Conservation (phyloP, 2,113 vertebrate genomes). For the Oryzias curvinotus region DNA sequence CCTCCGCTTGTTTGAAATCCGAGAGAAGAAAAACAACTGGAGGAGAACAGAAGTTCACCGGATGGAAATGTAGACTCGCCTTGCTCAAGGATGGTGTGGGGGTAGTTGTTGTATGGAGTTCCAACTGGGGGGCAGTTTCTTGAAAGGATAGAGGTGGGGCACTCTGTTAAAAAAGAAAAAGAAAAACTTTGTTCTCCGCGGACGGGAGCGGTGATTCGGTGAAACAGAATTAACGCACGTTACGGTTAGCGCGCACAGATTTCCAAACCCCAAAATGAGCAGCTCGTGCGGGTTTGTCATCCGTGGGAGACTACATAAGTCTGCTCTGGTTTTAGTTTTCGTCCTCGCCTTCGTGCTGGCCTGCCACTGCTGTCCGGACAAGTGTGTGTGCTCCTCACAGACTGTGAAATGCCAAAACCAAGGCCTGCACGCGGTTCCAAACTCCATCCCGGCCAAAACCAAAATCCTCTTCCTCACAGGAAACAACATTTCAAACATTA, state of each 20-base stretch:
- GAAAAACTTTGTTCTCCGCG: constrained; percentile 44
- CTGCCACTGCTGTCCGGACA: constrained; percentile 78
- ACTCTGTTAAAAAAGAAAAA: constrained; percentile 32
- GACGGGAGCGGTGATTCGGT: constrained; percentile 21
- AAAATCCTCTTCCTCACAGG: constrained; percentile 84
- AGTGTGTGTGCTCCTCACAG: constrained; percentile 83
- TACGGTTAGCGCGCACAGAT: constrained; percentile 29
- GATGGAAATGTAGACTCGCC: constrained; percentile 47
- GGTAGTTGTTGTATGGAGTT: constrained; percentile 44
- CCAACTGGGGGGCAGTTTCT: constrained; percentile 25
- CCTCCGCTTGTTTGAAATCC: neutral
- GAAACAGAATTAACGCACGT: constrained; percentile 39
- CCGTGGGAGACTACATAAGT: constrained; percentile 14
- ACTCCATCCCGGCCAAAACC: constrained; percentile 79
- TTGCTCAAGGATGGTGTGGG: constrained; percentile 36
- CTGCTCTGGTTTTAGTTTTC: constrained; percentile 44
- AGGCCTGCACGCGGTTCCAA: constrained; percentile 81
- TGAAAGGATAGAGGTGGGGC: constrained; percentile 28
- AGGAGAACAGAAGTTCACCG: constrained; percentile 38
- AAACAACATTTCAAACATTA: constrained; percentile 77
- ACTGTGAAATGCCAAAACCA: constrained; percentile 87
- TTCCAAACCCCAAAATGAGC: constrained; percentile 47
- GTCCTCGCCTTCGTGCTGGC: constrained; percentile 53
- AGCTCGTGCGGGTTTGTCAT: constrained; percentile 22
- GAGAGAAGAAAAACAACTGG: neutral